Evolutionary conservation across 2,888 invertebrate species (phyloP), one percentile per base, ranked within the genome.

Genomic region (Sarcophaga caerulescens): DNA sequence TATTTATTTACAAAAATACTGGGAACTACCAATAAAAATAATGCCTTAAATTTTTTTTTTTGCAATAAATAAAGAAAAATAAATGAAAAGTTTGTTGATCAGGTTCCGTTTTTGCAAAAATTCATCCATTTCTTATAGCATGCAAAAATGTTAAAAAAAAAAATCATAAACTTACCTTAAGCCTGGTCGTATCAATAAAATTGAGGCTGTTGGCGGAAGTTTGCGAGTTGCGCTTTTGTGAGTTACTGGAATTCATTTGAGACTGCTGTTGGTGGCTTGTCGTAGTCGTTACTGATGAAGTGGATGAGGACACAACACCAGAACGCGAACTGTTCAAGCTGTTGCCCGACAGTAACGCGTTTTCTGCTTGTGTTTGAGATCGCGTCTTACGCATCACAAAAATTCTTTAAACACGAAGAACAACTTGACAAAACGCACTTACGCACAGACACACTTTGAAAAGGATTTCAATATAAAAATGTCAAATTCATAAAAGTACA

Each of bases 351-450:
- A 88, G 88, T 71, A 89, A 80, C 81, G 91, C 92, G 90, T 92
- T 92, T 90, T 92, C 93, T 88, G 93, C 92, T 88, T 92, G 92
- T 78, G 93, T 93, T 89, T 93, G 93, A 71, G 93, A 93, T 82
- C 93, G 91, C 88, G 93, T 93, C 88, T 92, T 93, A 89, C 93
- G 92, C 93, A 93, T 93, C 85, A 89, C 91, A 90, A 83, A 60
- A 23, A 25, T 57, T 81, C 52, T 52, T 19, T 52, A 52, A 14
- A 14, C 17, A 47, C 12, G 68, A 76, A 52, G 21, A 23, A 80
- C 5, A 19, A 63, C 60, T 70, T 60, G 14, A 66, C 45, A 69
- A 74, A 52, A 79, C 52, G 82, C 83, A 73, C 74, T 73, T 71
- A 62, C 59, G 23, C 44, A 74, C 81, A 59, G 60, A 79, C 73